Evolutionary conservation across 2,888 invertebrate genomes (phyloP).

Genomic region (Cantharis rufa): DNA sequence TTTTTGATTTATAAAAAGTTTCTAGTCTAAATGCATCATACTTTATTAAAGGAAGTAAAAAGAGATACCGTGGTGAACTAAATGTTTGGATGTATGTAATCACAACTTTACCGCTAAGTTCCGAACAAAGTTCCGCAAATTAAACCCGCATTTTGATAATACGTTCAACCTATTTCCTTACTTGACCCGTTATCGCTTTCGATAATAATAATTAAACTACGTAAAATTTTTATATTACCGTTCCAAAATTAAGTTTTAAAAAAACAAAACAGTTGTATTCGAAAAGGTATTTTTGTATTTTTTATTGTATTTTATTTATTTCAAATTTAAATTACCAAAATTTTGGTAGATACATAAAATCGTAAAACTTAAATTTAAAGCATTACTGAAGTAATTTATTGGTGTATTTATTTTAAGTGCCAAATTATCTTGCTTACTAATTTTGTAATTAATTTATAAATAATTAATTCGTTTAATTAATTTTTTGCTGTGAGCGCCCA

Average conservation of each 20-base stretch:
- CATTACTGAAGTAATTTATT: no score
- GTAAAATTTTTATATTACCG: background rate
- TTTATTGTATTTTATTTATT: no score
- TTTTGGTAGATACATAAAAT: no score
- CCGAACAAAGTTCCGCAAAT: slow-evolving; percentile 40
- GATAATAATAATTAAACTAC: background rate
- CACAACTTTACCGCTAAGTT: slow-evolving; percentile 36
- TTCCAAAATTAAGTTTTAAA: background rate
- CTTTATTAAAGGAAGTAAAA: slow-evolving; percentile 41
- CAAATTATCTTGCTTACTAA: no score
- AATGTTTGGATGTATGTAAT: slow-evolving; percentile 32
- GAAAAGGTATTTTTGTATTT: no score
- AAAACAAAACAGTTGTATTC: background rate
- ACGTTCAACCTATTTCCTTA: slow-evolving; percentile 13
- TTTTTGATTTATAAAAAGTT: background rate
- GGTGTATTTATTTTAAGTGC: no score
- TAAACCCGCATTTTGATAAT: slow-evolving; percentile 38
- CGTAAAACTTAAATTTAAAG: no score
- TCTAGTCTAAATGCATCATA: background rate
- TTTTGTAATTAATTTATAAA: no score
- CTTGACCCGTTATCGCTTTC: background rate
- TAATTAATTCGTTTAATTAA: no score
- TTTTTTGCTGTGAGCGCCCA: no score
- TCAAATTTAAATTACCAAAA: no score
- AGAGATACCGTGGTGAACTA: slow-evolving; percentile 43